Base-by-base conservation (phyloP, 2,888 invertebrate species). In the Papilio gigon region DNA sequence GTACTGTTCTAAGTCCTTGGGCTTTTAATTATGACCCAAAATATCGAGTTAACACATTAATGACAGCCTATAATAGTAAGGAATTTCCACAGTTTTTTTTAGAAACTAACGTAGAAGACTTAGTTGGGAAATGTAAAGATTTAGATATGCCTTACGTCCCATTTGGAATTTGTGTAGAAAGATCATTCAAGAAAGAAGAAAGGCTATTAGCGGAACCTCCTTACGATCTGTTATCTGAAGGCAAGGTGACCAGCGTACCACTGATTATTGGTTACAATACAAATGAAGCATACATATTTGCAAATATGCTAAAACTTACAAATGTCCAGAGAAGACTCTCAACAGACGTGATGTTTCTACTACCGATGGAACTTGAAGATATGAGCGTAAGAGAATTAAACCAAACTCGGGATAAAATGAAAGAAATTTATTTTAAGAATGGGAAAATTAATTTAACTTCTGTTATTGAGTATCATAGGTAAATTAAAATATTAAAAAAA, bases 201-300 rank as follows among this genome's bases (percentile, higher is more conserved):
- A 76, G 77, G 27, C 70, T 90, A 9, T 68, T 92, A 33, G 75
- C 77, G n/a, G 83, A 82, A 69, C 77, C 86, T 1, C 90, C 92
- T 1, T 77, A 82, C 25, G 77, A 84, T 25, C 64, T 84, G 27
- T 64, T 91, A 25, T 76, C 79, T 4, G 77, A 74, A 35, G 80
- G 81, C 27, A 80, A 76, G 47, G 71, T 76, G 2, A 71, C 73
- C 11, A 70, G 75, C 17, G 84, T 89, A 33, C 92, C 92, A 0
- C 75, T 87, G 72, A 84, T 92, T 5, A 84, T 89, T 14, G 92
- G 92, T 6, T 90, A 82, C 66, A 90, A 87, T 61, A 84, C 75
- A 62, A 78, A 90, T 58, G 92, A 92, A 73, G 91, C 84, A 1
- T 90, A 90, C 71, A 80, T 90, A 42, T 91, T 92, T 68, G 75